Evolutionary conservation across 1,140 invertebrate species (phyloP), one percentile per base, ranked within the genome.

Genomic region (Laupala kohalensis): DNA sequence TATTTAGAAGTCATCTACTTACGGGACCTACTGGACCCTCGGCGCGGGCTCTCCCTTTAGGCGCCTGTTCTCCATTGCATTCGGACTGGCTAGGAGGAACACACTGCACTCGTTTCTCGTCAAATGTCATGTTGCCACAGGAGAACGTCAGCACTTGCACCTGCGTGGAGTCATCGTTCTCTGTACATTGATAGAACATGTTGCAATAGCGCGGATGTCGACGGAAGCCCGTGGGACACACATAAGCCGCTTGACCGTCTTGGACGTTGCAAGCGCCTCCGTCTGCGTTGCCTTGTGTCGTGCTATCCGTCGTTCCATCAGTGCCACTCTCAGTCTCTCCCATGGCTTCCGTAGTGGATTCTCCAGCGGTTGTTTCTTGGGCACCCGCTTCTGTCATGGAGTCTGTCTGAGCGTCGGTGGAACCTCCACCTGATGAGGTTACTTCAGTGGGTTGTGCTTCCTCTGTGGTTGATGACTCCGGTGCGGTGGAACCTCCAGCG

Each of bases 191-290:
- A 76, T 94, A 94, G 80, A 93, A 92, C 64, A 91, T 78, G 77
- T 93, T 90, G 76, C 92, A 94, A 76, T 91, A 88, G 78, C 92
- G 90, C 0, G 92, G 90, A 84, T 94, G 91, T 74, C 91, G 85
- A 76, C 84, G 85, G 80, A 93, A 93, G 37, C 90, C 91, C 37
- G 90, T 91, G 19, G 91, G 91, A 77, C 92, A 93, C 5, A 91
- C 86, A 66, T 89, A 84, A 6, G 86, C 79, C 71, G 88, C 82
- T 80, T 93, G 91, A 71, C 90, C 87, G 23, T 25, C 28, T 5
- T 27, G 62, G 3, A 71, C 70, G 2, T 15, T 25, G 6, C 67
- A 27, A 4, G 67, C 76, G 76, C 69, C 53, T 3, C 62, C 64
- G 25, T 12, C 4, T 0, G 37, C 25, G 2, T 25, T 19, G 23